Evolutionary conservation across 2,888 invertebrate species (phyloP).

Genomic region (Kryphioiulus occultus): DNA sequence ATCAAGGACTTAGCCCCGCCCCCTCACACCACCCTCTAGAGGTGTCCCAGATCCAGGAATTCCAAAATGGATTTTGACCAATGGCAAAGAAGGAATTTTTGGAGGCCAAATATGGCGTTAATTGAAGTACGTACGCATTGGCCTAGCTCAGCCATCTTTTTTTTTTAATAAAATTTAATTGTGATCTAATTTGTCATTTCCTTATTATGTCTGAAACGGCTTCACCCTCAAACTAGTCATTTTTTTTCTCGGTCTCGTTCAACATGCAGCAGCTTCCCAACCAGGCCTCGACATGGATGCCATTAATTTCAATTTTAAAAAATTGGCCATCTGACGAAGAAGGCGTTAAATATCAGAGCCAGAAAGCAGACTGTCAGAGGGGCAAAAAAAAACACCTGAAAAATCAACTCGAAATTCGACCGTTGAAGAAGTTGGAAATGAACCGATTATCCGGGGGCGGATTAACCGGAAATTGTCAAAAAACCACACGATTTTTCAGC

Average conservation of each 20-base stretch:
- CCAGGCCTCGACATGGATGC: background rate
- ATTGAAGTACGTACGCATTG: background rate
- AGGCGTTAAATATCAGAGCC: background rate
- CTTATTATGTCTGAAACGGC: background rate
- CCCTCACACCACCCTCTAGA: too few species aligned
- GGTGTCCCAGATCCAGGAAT: too few species aligned
- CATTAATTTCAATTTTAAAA: background rate
- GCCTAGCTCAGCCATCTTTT: background rate
- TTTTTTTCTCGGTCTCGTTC: background rate
- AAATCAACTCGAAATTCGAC: too few species aligned
- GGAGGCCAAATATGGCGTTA: background rate
- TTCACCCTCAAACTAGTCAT: background rate
- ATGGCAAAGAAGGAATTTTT: conserved; percentile 5
- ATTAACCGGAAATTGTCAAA: too few species aligned
- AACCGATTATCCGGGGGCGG: too few species aligned
- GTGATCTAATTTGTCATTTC: conserved; percentile 5
- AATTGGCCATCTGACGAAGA: background rate
- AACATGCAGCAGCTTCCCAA: background rate
- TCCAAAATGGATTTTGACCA: too few species aligned
- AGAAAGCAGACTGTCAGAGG: too few species aligned
- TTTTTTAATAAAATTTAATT: background rate
- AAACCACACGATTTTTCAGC: too few species aligned
- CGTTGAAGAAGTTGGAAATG: too few species aligned
- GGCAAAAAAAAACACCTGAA: too few species aligned
- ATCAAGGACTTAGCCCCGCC: too few species aligned